Evolutionary conservation across 1,140 invertebrate genomes (phyloP).

Genomic region (Stegodyphus dumicola): DNA sequence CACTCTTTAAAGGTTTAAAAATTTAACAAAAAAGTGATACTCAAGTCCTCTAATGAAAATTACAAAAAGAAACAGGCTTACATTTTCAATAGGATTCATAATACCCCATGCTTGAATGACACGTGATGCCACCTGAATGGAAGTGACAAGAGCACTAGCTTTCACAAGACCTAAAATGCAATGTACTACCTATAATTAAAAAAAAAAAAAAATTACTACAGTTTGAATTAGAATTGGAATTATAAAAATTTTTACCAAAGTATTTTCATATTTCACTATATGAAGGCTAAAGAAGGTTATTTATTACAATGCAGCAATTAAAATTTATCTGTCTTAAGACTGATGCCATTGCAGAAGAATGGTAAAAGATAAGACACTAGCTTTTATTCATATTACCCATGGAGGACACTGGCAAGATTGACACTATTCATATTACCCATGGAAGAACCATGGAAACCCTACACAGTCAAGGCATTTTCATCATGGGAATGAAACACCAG

Average conservation of each 20-base stretch:
- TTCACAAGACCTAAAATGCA: constrained; percentile 62
- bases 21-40: no score
- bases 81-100: constrained; percentile 22
- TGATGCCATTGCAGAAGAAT: neutral
- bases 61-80: neutral
- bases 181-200: constrained; percentile 62
- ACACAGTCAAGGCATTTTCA: no score
- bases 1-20: no score
- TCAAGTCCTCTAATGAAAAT: neutral
- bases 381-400: neutral
- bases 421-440: no score
- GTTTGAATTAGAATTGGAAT: neutral
- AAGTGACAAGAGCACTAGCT: constrained; percentile 61
- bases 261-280: neutral
- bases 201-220: neutral
- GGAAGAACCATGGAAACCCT: no score
- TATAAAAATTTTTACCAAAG: neutral
- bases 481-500: no score
- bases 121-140: constrained; percentile 62
- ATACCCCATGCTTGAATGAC: constrained; percentile 51
- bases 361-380: neutral
- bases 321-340: neutral
- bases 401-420: no score
- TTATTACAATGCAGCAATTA: neutral
- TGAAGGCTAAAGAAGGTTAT: neutral